A percentile compares a stretch with the other conserved stretches of the same genome.
phyloP scores from a whole-genome alignment of 2,113 vertebrate species.

The Baryphthengus martii region DNA sequence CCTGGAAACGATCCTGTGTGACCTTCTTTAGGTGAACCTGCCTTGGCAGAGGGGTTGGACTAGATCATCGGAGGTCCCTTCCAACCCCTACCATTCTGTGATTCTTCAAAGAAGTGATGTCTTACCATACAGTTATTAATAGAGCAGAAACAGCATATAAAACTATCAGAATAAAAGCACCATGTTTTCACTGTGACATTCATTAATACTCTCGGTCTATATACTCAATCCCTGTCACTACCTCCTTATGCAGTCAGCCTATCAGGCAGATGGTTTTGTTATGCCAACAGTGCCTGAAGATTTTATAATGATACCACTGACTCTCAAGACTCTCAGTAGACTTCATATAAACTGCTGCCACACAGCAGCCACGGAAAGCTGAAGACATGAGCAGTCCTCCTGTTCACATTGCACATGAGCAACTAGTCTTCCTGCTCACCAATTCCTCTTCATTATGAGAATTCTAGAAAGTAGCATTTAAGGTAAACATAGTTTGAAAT shows the following conservation, averaged over 20 bases:
- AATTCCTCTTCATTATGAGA: neutral
- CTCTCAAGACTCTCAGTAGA: neutral
- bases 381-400: neutral
- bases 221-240: neutral
- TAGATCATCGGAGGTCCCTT: too few relatives aligned
- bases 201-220: neutral
- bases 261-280: neutral
- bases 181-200: neutral
- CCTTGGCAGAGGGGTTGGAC: too few relatives aligned
- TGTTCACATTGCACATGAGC: neutral
- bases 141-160: neutral
- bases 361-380: neutral
- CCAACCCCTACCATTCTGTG: too few relatives aligned
- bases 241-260: neutral
- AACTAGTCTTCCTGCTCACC: neutral
- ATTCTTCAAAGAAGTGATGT: neutral
- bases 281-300: neutral
- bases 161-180: neutral
- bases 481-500: neutral
- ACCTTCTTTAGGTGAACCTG: too few relatives aligned
- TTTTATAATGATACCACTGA: neutral
- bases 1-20: too few relatives aligned
- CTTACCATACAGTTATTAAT: neutral
- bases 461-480: neutral
- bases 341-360: neutral